Percentiles rank a stretch among this genome's conserved stretches.
Evolutionary conservation across 1,140 invertebrate species (phyloP).

Genomic region (Maniola jurtina): DNA sequence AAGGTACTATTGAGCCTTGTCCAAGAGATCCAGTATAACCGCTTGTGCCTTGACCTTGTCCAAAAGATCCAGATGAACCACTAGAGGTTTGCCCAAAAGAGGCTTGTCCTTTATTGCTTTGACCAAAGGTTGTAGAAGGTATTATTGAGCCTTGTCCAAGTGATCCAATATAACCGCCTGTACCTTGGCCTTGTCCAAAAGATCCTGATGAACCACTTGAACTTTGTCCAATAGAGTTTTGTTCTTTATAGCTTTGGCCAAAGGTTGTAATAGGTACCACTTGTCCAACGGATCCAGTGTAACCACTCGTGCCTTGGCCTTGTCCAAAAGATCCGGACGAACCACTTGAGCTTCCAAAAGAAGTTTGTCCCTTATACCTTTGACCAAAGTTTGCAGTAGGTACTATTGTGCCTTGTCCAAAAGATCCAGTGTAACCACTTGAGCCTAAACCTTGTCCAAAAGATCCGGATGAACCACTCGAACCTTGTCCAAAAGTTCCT

Average conservation of each 20-base stretch:
- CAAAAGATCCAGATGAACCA: conserved; percentile 4
- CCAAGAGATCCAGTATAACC: not conserved
- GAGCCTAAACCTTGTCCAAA: not conserved
- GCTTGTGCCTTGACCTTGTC: not conserved
- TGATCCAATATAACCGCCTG: not conserved
- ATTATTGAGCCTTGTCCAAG: not conserved
- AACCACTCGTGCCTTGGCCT: too few relatives aligned
- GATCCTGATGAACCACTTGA: not conserved
- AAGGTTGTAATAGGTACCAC: not conserved
- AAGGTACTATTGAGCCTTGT: not conserved
- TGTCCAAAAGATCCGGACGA: too few relatives aligned
- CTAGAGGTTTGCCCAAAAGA: not conserved
- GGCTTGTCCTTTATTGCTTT: not conserved
- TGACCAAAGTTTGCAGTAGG: not conserved
- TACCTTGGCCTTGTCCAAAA: too few relatives aligned
- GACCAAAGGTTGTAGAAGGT: not conserved
- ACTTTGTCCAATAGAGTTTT: not conserved
- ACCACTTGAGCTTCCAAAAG: too few relatives aligned
- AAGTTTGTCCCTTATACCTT: too few relatives aligned
- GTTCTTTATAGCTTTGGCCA: not conserved
- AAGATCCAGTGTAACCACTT: not conserved
- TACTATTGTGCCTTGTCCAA: not conserved
- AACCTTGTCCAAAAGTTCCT: not conserved
- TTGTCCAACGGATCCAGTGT: not conserved
- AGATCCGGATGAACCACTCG: not conserved